Base-by-base conservation (phyloP, 30 jellyfish, hydroid and myxozoan species). In the Pelagia noctiluca region DNA sequence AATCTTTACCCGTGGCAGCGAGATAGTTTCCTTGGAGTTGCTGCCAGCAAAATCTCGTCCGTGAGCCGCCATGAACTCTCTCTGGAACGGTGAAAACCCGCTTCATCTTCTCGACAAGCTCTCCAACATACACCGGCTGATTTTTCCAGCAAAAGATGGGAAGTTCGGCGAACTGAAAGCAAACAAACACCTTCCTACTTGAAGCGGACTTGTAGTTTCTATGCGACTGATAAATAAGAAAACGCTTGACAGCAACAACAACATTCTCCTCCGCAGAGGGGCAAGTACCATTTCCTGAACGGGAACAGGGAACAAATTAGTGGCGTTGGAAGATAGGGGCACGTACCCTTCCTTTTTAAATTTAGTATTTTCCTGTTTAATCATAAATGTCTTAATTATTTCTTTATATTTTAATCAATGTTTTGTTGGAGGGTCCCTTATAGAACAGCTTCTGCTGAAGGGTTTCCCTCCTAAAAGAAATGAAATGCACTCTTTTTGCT, bases 11-110 rank as follows among this genome's bases (percentile, higher is more conserved):
- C 5, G 99, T 88, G 18, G 91, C 93, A 8, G 99, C 99, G 18
- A 94, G 89, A 61, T 89, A 94, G 50, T 89, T 94, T 63, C 99
- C 99, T 67, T 86, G 96, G 23, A 66, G 75, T 50, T 88, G 61
- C 88, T 94, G 99, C 99, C 99, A 94, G 30, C 91, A 94, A 86
- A 94, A 75, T 36, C 52, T 63, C 30, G 88, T 97, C 26, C 63
- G 50, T 8, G 85, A 49, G 2, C 97, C 96, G 0, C 99, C 99
- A 78, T 94, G 99, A 21, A 94, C 99, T 42, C 99, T 53, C 68
- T 88, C 96, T 0, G 99, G 99, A 34, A 94, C 84, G 0, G 97
- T 94, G 48, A 94, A 94, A n/a, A 94, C 97, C 24, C 96, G 83
- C 99, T 94, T 69, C 95, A 80, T 80, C 57, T 79, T 36, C 32